Evolutionary conservation across 2,888 invertebrate genomes (phyloP).

Genomic region (Ophioninae sp.): DNA sequence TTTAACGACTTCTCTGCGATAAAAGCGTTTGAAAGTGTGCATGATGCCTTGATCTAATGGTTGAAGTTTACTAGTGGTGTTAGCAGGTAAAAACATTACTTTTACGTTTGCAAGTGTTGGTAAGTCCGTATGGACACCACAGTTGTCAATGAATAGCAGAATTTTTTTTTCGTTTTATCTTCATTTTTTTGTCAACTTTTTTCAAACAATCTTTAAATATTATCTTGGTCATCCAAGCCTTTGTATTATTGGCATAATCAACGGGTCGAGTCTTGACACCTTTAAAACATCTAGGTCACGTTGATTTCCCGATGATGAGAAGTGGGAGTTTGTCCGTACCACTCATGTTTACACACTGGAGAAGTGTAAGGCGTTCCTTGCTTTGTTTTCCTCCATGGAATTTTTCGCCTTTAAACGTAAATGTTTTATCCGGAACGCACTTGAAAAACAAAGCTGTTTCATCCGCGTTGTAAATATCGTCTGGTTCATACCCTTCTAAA

Average conservation of each 20-base stretch:
- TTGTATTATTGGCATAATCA: conserved; percentile 71
- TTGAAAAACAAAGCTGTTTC: conserved; percentile 70
- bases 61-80: too few species aligned
- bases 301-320: conserved; percentile 73
- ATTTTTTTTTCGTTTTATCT: conserved; percentile 69
- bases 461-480: conserved; percentile 64
- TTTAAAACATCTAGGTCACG: conserved; percentile 66
- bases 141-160: conserved; percentile 73
- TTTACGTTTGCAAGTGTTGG: too few species aligned
- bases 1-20: too few species aligned
- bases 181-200: conserved; percentile 68
- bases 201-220: conserved; percentile 67
- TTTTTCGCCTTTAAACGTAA: conserved; percentile 69
- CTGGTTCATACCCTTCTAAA: too few species aligned
- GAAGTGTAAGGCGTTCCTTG: conserved; percentile 72
- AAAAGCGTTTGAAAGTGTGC: too few species aligned
- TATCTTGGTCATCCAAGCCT: conserved; percentile 76
- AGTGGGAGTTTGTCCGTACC: conserved; percentile 74
- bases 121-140: too few species aligned
- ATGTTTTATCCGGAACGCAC: conserved; percentile 68
- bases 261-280: conserved; percentile 69
- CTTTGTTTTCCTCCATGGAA: conserved; percentile 75
- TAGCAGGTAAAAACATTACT: too few species aligned
- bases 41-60: too few species aligned
- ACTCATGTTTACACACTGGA: conserved; percentile 72